phyloP scores from a whole-genome alignment of 1,140 invertebrate genomes.

The Habropoda laboriosa region DNA sequence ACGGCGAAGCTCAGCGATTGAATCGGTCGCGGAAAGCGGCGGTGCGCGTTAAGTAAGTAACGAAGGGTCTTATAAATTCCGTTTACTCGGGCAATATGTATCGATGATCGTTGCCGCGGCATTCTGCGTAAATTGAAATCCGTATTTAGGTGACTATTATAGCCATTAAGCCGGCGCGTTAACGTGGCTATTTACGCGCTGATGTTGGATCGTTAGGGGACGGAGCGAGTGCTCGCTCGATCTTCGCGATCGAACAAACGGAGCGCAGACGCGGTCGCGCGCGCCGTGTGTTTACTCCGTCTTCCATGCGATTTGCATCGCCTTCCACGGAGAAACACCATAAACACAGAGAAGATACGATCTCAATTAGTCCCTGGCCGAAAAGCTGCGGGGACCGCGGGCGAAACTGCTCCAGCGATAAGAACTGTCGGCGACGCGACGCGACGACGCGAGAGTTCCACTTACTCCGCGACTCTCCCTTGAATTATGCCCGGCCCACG shows the following conservation, averaged over 20 bases:
- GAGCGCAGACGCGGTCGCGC: not conserved
- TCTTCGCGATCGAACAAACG: conserved; percentile 18
- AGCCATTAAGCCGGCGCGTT: conserved; percentile 31
- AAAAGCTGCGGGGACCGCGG: conserved; percentile 40
- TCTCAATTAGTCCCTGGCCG: conserved; percentile 64
- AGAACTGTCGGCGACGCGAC: conserved; percentile 43
- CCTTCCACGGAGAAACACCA: conserved; percentile 39
- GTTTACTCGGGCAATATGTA: conserved; percentile 16
- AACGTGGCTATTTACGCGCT: conserved; percentile 18
- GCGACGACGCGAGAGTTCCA: conserved; percentile 55
- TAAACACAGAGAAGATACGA: conserved; percentile 63
- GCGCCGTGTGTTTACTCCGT: no score
- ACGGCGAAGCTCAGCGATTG: not conserved
- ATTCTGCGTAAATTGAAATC: conserved; percentile 26
- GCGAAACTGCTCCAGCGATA: conserved; percentile 52
- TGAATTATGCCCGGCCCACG: conserved; percentile 25
- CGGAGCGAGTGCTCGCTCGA: not conserved
- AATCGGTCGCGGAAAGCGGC: not conserved
- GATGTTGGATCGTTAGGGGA: conserved; percentile 12
- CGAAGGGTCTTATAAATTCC: conserved; percentile 19
- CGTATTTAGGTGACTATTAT: conserved; percentile 47
- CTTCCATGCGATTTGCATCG: not conserved
- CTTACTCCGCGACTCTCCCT: conserved; percentile 36
- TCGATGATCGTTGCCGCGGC: conserved; percentile 14
- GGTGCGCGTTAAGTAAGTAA: conserved; percentile 16